Percentiles rank a stretch among this genome's conserved stretches.
phyloP scores from a whole-genome alignment of 2,797 vertebrate species.

The Oophaga sylvatica region DNA sequence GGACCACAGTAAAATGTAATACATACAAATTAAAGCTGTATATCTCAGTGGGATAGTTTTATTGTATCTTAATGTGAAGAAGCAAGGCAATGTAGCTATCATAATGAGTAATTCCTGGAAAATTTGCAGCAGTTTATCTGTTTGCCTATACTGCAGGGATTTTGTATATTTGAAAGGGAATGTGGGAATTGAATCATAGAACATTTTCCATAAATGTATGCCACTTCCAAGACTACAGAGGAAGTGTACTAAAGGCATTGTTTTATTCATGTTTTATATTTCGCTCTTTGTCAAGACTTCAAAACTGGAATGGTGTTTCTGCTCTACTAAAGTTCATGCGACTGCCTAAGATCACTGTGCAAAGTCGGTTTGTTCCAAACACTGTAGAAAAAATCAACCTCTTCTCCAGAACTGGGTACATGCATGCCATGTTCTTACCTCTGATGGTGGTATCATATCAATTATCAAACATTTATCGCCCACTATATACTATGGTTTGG shows the following conservation, averaged over 20 bases:
- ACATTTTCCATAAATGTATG: constrained; percentile 31
- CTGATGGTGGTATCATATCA: too few species aligned
- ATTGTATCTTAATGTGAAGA: constrained; percentile 21
- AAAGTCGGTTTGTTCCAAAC: too few species aligned
- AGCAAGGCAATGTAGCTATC: constrained; percentile 16
- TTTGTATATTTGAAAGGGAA: constrained; percentile 35
- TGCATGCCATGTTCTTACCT: too few species aligned
- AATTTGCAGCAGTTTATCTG: constrained; percentile 27
- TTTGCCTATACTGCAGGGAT: constrained; percentile 40
- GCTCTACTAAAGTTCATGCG: too few species aligned
- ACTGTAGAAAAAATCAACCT: too few species aligned
- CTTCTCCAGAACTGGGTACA: too few species aligned
- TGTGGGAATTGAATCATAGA: constrained; percentile 34
- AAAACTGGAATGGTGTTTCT: too few species aligned
- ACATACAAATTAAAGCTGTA: constrained; percentile 39
- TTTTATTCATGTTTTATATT: neutral
- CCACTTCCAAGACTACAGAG: neutral
- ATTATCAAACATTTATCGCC: too few species aligned
- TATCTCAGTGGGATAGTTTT: constrained; percentile 38
- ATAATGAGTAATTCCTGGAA: constrained; percentile 29
- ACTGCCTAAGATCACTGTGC: too few species aligned
- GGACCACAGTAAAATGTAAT: constrained; percentile 22
- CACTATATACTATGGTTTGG: too few species aligned
- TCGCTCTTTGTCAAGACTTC: neutral
- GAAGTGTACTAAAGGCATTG: neutral